Evolutionary conservation across 2,888 invertebrate genomes (phyloP).

Genomic region (Empis stercorea): DNA sequence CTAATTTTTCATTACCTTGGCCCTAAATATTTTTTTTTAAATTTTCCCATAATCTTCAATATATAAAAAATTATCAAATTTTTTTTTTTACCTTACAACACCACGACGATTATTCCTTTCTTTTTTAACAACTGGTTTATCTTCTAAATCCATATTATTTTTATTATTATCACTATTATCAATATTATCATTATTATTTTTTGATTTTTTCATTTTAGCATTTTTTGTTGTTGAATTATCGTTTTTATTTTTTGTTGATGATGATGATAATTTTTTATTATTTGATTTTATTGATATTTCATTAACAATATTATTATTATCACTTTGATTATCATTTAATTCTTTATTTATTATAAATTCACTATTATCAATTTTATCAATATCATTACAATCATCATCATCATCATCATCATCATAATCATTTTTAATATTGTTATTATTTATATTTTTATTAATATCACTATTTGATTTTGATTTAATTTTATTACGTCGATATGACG

Average conservation of each 20-base stretch:
- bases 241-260: not conserved
- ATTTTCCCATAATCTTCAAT: no score
- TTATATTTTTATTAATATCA: conserved; percentile 3
- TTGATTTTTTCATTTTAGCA: not conserved
- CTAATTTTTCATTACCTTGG: no score
- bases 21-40: no score
- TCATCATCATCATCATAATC: conserved; percentile 1
- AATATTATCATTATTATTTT: not conserved
- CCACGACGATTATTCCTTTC: conserved; percentile 33
- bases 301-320: not conserved
- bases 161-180: not conserved
- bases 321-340: conserved; percentile 8
- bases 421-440: conserved; percentile 19
- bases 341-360: conserved; percentile 5
- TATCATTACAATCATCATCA: conserved; percentile 3
- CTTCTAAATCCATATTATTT: conserved; percentile 5
- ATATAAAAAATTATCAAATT: no score
- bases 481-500: conserved; percentile 33
- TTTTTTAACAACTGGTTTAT: conserved; percentile 24
- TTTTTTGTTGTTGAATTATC: not conserved
- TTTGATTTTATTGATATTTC: no score
- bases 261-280: not conserved
- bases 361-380: conserved; percentile 10
- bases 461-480: not conserved
- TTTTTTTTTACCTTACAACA: conserved; percentile 29